A percentile compares a stretch with the other conserved stretches of the same genome.
Evolutionary conservation across 2,888 invertebrate genomes (phyloP).

Genomic region (Pharmacophagus antenor): DNA sequence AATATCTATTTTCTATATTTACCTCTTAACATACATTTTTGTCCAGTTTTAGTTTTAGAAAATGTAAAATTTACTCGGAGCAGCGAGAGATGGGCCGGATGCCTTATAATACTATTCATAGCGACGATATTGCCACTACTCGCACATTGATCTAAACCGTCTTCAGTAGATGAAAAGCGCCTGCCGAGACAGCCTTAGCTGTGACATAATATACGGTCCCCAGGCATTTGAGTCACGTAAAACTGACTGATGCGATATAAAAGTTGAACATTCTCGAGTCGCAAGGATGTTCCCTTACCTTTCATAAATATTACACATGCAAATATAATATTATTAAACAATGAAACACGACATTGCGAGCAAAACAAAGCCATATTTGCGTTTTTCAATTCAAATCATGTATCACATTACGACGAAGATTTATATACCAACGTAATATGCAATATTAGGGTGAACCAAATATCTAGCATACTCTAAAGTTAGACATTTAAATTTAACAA

Average conservation of each 20-base stretch:
- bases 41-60: conserved; percentile 22
- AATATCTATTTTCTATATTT: conserved; percentile 13
- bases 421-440: no score
- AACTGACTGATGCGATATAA: conserved; percentile 39
- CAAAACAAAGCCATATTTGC: no score
- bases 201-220: conserved; percentile 48
- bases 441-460: no score
- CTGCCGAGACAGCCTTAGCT: conserved; percentile 37
- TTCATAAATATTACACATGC: conserved; percentile 15
- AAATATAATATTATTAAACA: conserved; percentile 1
- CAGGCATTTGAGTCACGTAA: conserved; percentile 43
- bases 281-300: conserved; percentile 28
- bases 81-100: conserved; percentile 14
- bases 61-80: conserved; percentile 24
- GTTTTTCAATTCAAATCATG: no score
- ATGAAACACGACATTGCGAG: no score
- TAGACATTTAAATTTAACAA: no score
- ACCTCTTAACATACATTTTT: conserved; percentile 18
- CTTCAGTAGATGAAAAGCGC: conserved; percentile 46
- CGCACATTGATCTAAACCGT: conserved; percentile 44
- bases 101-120: conserved; percentile 45
- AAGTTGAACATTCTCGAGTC: conserved; percentile 32
- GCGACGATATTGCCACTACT: conserved; percentile 43
- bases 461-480: no score
- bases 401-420: no score